These are phyloP conservation scores for Heliconius cydno DNA, from an alignment of 2,888 invertebrate species.

Conservation along the genomic window DNA sequence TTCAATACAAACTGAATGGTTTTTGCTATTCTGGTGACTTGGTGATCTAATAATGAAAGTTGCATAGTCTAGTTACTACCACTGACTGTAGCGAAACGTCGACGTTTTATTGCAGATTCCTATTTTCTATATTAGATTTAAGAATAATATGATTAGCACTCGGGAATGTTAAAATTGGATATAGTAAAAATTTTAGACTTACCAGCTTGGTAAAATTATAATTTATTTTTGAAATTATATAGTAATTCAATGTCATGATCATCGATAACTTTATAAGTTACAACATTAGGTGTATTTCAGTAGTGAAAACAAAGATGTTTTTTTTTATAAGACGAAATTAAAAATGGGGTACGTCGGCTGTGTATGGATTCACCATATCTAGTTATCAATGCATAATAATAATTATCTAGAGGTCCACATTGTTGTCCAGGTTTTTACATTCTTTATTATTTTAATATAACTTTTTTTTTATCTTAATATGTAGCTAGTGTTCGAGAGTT, in stretches of 20 bases:
- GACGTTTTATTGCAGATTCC: slow-evolving; percentile 80
- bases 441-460: slow-evolving; percentile 50
- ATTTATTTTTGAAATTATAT: slow-evolving; percentile 56
- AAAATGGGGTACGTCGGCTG: slow-evolving; percentile 38
- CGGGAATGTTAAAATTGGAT: slow-evolving; percentile 48
- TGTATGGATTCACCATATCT: slow-evolving; percentile 32
- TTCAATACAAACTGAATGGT: background rate
- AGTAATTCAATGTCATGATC: slow-evolving; percentile 63
- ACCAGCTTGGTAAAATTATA: slow-evolving; percentile 59
- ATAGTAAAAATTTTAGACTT: slow-evolving; percentile 39
- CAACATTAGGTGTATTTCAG: slow-evolving; percentile 40
- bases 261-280: slow-evolving; percentile 49
- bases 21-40: slow-evolving; percentile 18
- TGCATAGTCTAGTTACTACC: slow-evolving; percentile 4
- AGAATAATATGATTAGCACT: slow-evolving; percentile 65
- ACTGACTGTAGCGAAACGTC: slow-evolving; percentile 45
- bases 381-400: slow-evolving; percentile 32
- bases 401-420: slow-evolving; percentile 49
- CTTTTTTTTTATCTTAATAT: slow-evolving; percentile 62
- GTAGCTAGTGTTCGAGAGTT: slow-evolving; percentile 52
- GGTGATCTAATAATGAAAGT: background rate
- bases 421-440: slow-evolving; percentile 42
- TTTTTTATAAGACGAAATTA: slow-evolving; percentile 28
- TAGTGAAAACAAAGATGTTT: slow-evolving; percentile 16
- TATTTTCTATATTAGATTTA: slow-evolving; percentile 77